These are phyloP conservation scores for Chymomyza fuscimana DNA, from an alignment of 2,888 invertebrate species.

Conservation along the genomic window DNA sequence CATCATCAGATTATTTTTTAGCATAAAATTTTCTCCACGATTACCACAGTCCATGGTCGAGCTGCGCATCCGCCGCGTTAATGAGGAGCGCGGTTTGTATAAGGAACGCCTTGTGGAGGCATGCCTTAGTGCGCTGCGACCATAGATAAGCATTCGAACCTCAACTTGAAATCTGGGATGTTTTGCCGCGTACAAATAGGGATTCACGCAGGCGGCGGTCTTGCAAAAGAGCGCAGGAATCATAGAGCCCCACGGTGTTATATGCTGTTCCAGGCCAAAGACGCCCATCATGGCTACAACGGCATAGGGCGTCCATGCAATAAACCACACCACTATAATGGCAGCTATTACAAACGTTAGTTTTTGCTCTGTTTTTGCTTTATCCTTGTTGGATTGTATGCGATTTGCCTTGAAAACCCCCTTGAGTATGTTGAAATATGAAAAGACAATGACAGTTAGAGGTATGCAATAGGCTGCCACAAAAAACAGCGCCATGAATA, in stretches of 20 bases:
- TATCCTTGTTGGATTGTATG: conserved; percentile 83
- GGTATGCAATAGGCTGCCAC: conserved; percentile 89
- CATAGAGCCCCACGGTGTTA: conserved; percentile 87
- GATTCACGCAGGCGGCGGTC: conserved; percentile 89
- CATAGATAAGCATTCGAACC: conserved; percentile 71
- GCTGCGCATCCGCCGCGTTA: conserved; percentile 60
- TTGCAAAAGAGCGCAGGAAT: conserved; percentile 90
- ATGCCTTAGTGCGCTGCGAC: conserved; percentile 58
- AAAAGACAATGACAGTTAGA: conserved; percentile 85
- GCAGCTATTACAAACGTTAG: conserved; percentile 85
- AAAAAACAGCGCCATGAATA: conserved; percentile 88
- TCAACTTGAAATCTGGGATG: conserved; percentile 88
- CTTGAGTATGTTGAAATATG: conserved; percentile 86
- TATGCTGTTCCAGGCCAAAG: conserved; percentile 83
- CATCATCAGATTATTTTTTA: conserved; percentile 67
- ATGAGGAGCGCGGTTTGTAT: conserved; percentile 67
- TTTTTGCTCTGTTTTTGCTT: conserved; percentile 86
- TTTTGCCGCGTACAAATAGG: conserved; percentile 88
- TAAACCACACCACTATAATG: conserved; percentile 87
- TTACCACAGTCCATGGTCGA: conserved; percentile 31
- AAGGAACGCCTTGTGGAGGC: conserved; percentile 75
- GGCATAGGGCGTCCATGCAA: conserved; percentile 92
- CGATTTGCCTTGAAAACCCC: conserved; percentile 82
- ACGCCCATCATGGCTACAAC: conserved; percentile 87
- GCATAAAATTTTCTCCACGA: conserved; percentile 46